A percentile compares a stretch with the other conserved stretches of the same genome.
Evolutionary conservation across 2,113 vertebrate species (phyloP).

Genomic region (Gymnogyps californianus): DNA sequence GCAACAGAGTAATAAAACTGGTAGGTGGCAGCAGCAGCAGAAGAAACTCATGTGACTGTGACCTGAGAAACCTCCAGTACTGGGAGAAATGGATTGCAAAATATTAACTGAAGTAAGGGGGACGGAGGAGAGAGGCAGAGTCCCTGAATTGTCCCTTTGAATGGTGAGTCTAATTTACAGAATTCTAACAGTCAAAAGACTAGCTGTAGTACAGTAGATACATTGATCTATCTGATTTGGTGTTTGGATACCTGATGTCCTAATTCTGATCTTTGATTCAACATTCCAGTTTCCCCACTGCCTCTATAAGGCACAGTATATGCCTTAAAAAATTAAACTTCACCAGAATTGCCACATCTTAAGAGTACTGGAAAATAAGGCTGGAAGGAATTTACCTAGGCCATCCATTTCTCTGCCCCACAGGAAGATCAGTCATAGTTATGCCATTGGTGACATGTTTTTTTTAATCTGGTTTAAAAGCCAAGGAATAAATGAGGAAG

Average conservation of each 20-base stretch:
- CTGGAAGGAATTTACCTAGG: background rate
- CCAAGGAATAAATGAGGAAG: background rate
- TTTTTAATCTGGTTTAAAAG: background rate
- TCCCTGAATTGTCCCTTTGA: constrained; percentile 40
- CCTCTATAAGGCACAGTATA: background rate
- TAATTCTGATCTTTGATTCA: background rate
- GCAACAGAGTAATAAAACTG: constrained; percentile 78
- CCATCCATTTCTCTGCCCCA: background rate
- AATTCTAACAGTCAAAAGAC: constrained; percentile 32
- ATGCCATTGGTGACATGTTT: background rate
- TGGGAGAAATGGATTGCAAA: constrained; percentile 57
- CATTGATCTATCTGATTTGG: background rate
- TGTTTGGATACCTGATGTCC: background rate
- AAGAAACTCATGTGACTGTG: constrained; percentile 64
- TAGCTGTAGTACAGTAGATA: background rate
- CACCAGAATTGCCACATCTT: background rate
- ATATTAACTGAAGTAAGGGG: constrained; percentile 42
- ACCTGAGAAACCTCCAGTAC: constrained; percentile 53
- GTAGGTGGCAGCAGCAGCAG: constrained; percentile 75
- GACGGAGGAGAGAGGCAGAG: constrained; percentile 19
- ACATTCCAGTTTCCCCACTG: background rate
- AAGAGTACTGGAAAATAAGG: background rate
- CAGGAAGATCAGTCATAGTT: background rate
- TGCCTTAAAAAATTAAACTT: background rate
- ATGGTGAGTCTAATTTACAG: constrained; percentile 64